Evolutionary conservation across 2,113 vertebrate genomes (phyloP).

Genomic region (Gopherus flavomarginatus): DNA sequence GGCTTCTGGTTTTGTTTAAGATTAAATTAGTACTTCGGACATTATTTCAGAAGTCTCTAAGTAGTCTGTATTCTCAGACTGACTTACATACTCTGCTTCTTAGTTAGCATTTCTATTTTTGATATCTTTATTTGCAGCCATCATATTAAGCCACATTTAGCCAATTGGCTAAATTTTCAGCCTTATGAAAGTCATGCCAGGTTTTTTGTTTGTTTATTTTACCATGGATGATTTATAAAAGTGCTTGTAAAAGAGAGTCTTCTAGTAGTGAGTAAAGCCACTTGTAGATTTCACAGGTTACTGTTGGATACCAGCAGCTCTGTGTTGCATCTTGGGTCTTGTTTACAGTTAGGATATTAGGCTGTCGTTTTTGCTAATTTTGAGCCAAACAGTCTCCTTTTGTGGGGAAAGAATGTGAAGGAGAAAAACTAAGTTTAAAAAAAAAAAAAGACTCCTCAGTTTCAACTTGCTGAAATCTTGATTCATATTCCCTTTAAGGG

Average conservation of each 20-base stretch:
- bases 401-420: background rate
- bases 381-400: background rate
- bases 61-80: constrained; percentile 22
- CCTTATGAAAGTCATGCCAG: background rate
- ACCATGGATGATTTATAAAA: background rate
- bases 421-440: no score
- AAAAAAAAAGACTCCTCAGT: background rate
- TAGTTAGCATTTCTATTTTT: background rate
- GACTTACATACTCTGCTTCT: constrained; percentile 13
- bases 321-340: background rate
- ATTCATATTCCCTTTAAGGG: background rate
- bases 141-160: background rate
- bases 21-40: background rate
- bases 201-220: background rate
- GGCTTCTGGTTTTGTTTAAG: background rate
- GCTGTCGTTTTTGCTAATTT: background rate
- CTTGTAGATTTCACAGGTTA: background rate
- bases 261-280: background rate
- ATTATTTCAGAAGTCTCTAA: constrained; percentile 37
- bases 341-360: background rate
- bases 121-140: background rate
- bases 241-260: background rate
- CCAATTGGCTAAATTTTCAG: background rate
- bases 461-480: background rate
- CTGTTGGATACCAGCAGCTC: background rate